phyloP scores from a whole-genome alignment of 2,888 invertebrate species.

The Allacma fusca region DNA sequence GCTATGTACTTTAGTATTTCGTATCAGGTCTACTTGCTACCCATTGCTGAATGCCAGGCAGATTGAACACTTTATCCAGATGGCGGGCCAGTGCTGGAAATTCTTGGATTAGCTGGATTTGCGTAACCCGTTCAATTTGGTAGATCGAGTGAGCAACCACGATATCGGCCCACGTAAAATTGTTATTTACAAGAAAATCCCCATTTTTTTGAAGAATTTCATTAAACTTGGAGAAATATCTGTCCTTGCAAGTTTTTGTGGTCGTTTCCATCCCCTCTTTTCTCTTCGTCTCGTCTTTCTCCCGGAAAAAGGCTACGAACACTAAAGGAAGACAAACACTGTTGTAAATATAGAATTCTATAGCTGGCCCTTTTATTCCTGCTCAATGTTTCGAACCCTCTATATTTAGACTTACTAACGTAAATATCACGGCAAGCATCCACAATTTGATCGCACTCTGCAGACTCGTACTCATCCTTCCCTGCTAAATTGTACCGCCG shows the following conservation, averaged over 20 bases:
- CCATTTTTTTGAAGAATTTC: background rate
- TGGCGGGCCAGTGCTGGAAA: conserved; percentile 70
- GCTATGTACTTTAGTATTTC: conserved; percentile 68
- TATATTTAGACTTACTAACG: conserved; percentile 8
- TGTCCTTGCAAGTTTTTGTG: background rate
- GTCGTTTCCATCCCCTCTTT: background rate
- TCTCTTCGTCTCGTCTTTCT: conserved; percentile 9
- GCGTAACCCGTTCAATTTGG: conserved; percentile 44
- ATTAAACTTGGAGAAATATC: background rate
- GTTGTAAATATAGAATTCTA: too few relatives aligned
- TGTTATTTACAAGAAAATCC: conserved; percentile 31
- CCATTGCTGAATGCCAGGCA: conserved; percentile 73
- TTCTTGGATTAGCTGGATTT: conserved; percentile 66
- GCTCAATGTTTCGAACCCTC: too few relatives aligned
- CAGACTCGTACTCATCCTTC: background rate
- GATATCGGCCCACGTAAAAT: conserved; percentile 48
- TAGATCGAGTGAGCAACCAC: conserved; percentile 45
- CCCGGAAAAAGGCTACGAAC: conserved; percentile 8
- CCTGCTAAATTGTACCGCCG: background rate
- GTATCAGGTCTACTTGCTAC: conserved; percentile 71
- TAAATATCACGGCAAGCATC: conserved; percentile 21
- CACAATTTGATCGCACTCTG: conserved; percentile 10
- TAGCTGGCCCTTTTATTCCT: too few relatives aligned
- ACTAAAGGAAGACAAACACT: background rate
- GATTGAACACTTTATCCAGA: conserved; percentile 68